phyloP scores from a whole-genome alignment of 2,113 vertebrate species.

The Lagopus leucura region DNA sequence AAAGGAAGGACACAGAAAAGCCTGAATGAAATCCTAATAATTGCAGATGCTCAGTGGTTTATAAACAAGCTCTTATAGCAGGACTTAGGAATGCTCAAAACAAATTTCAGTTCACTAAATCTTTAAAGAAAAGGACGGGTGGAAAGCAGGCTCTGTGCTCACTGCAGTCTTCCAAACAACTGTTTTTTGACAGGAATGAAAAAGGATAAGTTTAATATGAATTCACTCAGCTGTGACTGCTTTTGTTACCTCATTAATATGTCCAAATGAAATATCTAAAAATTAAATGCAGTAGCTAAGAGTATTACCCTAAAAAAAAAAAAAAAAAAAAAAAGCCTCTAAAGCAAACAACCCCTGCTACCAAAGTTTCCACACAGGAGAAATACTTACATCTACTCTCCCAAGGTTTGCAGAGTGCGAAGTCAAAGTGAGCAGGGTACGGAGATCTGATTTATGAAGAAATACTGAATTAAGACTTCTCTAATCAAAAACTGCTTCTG shows the following conservation, averaged over 20 bases:
- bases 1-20: neutral
- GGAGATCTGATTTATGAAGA: neutral
- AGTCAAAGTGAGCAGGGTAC: neutral
- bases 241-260: neutral
- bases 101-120: neutral
- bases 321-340: neutral
- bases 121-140: neutral
- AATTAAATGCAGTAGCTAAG: neutral
- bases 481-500: neutral
- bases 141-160: neutral
- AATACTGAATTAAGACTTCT: neutral
- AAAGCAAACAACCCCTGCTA: accelerated
- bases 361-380: neutral
- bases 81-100: neutral
- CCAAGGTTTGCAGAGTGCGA: neutral
- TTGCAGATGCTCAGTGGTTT: neutral
- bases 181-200: neutral
- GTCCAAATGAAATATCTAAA: neutral
- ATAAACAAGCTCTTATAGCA: neutral
- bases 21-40: neutral
- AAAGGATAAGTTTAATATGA: neutral
- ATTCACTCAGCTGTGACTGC: neutral
- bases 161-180: neutral
- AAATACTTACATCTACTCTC: neutral
- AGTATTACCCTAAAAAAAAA: neutral